Percentiles rank a stretch among this genome's conserved stretches.
Conservation (phyloP, 2,113 vertebrate species). For the Corythoichthys haematopterus region DNA sequence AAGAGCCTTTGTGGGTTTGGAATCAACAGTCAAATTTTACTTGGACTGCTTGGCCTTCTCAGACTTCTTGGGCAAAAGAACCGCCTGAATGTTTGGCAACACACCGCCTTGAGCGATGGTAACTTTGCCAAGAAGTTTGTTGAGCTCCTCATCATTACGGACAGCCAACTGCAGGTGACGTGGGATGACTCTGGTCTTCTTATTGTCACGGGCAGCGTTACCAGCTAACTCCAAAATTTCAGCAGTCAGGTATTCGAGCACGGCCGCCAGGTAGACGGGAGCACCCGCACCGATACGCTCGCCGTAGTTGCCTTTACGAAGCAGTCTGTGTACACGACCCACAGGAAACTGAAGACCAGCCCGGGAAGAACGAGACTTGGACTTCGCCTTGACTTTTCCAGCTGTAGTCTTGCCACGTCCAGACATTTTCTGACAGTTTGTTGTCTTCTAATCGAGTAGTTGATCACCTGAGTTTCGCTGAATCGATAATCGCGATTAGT, state of each 20-base stretch:
- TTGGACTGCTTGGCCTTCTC: conserved; percentile 37
- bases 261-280: conserved; percentile 1
- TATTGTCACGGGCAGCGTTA: conserved; percentile 3
- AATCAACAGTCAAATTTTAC: background rate
- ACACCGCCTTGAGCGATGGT: conserved; percentile 4
- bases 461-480: too few relatives aligned
- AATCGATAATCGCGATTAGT: too few relatives aligned
- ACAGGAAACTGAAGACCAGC: background rate
- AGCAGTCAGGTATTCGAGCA: background rate
- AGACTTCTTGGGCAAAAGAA: background rate
- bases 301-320: background rate
- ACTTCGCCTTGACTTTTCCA: background rate
- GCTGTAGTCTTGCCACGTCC: background rate
- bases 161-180: conserved; percentile 1
- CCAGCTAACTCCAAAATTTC: background rate
- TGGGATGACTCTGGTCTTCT: background rate
- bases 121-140: background rate
- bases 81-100: background rate
- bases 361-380: conserved; percentile 1
- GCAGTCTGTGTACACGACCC: background rate
- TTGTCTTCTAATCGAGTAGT: too few relatives aligned
- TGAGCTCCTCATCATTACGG: conserved; percentile 2
- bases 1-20: background rate
- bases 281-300: background rate
- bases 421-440: background rate